Conservation (phyloP, 2,888 invertebrate genomes). For the Meganola albula region DNA sequence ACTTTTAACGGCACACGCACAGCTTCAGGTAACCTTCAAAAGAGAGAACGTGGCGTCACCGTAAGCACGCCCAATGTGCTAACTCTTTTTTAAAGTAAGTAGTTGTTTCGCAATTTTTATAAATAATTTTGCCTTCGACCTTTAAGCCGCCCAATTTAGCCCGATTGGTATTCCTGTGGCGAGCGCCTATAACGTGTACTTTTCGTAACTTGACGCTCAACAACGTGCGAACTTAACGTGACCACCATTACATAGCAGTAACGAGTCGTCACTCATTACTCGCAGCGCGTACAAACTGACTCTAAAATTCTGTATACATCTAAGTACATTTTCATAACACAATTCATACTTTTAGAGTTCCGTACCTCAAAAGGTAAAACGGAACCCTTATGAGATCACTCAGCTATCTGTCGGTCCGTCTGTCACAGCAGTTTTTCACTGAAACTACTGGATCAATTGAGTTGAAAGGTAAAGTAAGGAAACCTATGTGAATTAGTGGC, state of each 20-base stretch:
- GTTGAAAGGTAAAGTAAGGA: too few relatives aligned
- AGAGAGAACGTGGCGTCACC: conserved; percentile 70
- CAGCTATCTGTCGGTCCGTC: too few relatives aligned
- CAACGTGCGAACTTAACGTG: conserved; percentile 50
- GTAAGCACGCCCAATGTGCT: conserved; percentile 72
- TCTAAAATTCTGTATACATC: conserved; percentile 32
- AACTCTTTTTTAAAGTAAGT: conserved; percentile 69
- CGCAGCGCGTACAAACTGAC: conserved; percentile 35
- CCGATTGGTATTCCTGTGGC: conserved; percentile 72
- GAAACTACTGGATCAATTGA: too few relatives aligned
- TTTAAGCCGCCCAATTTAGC: conserved; percentile 69
- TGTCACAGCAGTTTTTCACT: too few relatives aligned
- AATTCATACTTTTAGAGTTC: too few relatives aligned
- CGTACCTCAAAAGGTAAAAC: too few relatives aligned
- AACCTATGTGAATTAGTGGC: too few relatives aligned
- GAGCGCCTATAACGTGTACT: conserved; percentile 51
- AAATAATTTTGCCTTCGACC: conserved; percentile 74
- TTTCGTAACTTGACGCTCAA: conserved; percentile 66
- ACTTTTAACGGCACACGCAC: conserved; percentile 66
- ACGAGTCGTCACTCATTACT: too few relatives aligned
- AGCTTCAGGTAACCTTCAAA: conserved; percentile 66
- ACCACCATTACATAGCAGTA: conserved; percentile 41
- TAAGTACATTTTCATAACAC: too few relatives aligned
- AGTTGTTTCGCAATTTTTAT: conserved; percentile 69
- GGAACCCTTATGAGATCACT: too few relatives aligned